Base-by-base conservation (phyloP, 2,888 invertebrate species). In the Prostheceraeus crozeri region DNA sequence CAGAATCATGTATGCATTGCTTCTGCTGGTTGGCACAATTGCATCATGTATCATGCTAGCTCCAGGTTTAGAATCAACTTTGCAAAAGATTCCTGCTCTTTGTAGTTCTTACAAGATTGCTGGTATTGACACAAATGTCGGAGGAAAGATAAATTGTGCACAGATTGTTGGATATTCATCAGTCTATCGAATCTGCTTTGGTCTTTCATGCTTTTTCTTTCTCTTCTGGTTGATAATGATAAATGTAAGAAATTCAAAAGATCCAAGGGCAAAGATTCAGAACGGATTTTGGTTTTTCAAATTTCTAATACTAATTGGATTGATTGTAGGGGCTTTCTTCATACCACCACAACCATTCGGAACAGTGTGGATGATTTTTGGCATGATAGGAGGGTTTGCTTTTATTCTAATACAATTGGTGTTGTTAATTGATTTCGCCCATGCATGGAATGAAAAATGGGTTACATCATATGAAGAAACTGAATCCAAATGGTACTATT, bases 201-300 rank as follows among this genome's bases (percentile, higher is more conserved):
- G 89, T 56, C 80, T 93, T 72, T 84, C 89, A 52, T 83, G 87
- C 57, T 99, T 98, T 82, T 98, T 96, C 76, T 79, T 85, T 35
- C 76, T 96, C 11, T 89, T 99, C 85, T 85, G 87, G 2, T 66
- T 89, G 1, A 83, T 99, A 51, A 76, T 75, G 75, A 71, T 76
- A 40, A 10, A 28, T 8, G 98, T 96, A 1, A 86, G 83, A 75
- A 84, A 85, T 54, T 93, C 94, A 0, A 85, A 85, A 66, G 98
- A 99, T 81, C 85, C 86, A 8, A 81, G 98, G 68, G 84, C 89
- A 57, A 85, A 87, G 52, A 87, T 99, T 71, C 98, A 98, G 78
- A 98, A 99, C 80, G 96, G 96, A 61, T 94, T 94, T 78, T 96
- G 94, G 94, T 91, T 87, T 25, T 81, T 96, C 68, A 99, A 98